These are phyloP conservation scores for Rhynchotus rufescens DNA, from an alignment of 2,797 vertebrate species.

Conservation along the genomic window DNA sequence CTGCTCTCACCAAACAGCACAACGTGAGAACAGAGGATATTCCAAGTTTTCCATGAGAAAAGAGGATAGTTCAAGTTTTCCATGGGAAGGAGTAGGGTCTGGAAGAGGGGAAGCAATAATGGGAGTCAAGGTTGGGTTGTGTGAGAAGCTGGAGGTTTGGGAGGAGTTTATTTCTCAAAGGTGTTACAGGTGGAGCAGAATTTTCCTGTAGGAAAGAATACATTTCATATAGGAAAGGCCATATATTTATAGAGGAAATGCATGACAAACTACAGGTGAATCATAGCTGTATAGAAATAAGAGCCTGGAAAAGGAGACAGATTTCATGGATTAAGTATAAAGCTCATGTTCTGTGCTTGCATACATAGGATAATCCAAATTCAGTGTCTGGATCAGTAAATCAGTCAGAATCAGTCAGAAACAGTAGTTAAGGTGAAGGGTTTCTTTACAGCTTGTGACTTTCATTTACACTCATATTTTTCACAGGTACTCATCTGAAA, in stretches of 20 bases:
- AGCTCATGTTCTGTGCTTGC: neutral
- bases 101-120: neutral
- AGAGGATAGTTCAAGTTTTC: neutral
- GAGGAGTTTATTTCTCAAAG: neutral
- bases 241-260: neutral
- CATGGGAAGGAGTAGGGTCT: too few species aligned
- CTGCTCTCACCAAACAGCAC: neutral
- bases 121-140: neutral
- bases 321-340: neutral
- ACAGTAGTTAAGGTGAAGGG: neutral
- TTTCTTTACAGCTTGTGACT: neutral
- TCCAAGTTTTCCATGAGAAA: neutral
- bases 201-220: neutral
- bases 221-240: neutral
- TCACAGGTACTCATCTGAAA: neutral
- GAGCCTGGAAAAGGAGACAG: neutral
- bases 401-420: too few species aligned
- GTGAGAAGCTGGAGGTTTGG: neutral
- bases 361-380: neutral
- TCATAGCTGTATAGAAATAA: too few species aligned
- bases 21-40: too few species aligned
- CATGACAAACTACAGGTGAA: neutral
- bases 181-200: neutral
- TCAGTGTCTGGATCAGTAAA: neutral
- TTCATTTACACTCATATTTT: neutral